These are phyloP conservation scores for Cololabis saira DNA, from an alignment of 2,113 vertebrate species.

Conservation along the genomic window DNA sequence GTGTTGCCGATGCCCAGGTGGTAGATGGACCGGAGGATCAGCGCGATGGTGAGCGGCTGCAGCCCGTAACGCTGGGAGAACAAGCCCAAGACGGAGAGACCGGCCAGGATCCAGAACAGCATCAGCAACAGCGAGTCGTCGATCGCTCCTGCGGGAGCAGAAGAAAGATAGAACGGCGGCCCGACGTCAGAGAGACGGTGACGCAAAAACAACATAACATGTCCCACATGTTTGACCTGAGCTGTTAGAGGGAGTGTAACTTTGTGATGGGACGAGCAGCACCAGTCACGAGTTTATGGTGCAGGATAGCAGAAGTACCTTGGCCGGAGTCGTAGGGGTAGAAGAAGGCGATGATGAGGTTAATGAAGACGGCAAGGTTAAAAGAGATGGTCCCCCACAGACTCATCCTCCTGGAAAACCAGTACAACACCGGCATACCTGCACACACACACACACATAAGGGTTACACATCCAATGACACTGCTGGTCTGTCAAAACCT, in stretches of 20 bases:
- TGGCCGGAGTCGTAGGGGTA: slow-evolving; percentile 90
- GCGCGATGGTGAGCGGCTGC: slow-evolving; percentile 89
- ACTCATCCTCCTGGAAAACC: slow-evolving; percentile 97
- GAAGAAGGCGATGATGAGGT: slow-evolving; percentile 98
- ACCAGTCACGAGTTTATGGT: too few relatives aligned
- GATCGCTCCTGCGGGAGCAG: slow-evolving; percentile 81
- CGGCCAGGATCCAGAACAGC: slow-evolving; percentile 92
- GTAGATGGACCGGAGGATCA: slow-evolving; percentile 93
- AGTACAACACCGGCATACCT: slow-evolving; percentile 97
- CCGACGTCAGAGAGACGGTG: too few relatives aligned
- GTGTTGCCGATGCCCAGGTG: slow-evolving; percentile 95
- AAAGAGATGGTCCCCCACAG: slow-evolving; percentile 98
- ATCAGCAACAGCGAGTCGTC: slow-evolving; percentile 89
- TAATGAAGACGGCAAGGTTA: slow-evolving; percentile 97
- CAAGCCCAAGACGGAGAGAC: slow-evolving; percentile 89
- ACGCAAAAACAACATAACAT: too few relatives aligned
- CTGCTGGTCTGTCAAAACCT: background rate
- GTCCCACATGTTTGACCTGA: too few relatives aligned
- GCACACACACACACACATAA: slow-evolving; percentile 10
- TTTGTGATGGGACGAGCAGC: too few relatives aligned
- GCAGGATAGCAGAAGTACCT: slow-evolving; percentile 62
- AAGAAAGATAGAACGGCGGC: too few relatives aligned
- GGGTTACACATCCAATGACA: background rate
- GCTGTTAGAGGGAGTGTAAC: too few relatives aligned
- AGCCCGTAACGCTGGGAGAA: slow-evolving; percentile 91